These are phyloP conservation scores for Liasis olivaceus DNA, from an alignment of 2,797 vertebrate species.

Conservation along the genomic window DNA sequence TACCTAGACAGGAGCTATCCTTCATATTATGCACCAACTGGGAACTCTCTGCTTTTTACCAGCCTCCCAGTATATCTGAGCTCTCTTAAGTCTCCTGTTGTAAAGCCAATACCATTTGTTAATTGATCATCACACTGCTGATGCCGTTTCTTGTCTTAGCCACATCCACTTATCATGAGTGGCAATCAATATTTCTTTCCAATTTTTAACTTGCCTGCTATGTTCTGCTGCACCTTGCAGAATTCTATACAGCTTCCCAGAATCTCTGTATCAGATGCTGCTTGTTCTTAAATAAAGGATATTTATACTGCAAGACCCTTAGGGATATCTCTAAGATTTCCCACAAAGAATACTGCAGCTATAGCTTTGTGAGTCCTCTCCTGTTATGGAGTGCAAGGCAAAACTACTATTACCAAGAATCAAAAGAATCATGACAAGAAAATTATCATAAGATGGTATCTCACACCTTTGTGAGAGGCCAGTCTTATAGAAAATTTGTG, in stretches of 20 bases:
- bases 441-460: neutral
- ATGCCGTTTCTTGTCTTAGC: neutral
- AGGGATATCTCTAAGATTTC: neutral
- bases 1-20: neutral
- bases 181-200: neutral
- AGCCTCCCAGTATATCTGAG: neutral
- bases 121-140: neutral
- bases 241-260: constrained; percentile 2
- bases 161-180: neutral
- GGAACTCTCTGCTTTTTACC: neutral
- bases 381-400: neutral
- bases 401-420: neutral
- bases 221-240: neutral
- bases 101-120: neutral
- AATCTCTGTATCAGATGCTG: neutral
- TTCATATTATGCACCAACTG: neutral
- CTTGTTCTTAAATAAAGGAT: neutral
- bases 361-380: neutral
- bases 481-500: neutral
- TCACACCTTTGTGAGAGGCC: neutral
- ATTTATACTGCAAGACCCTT: neutral
- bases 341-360: neutral
- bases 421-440: neutral
- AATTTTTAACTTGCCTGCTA: constrained; percentile 24
- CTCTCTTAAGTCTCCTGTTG: neutral